Evolutionary conservation across 2,888 invertebrate genomes (phyloP).

Genomic region (Aphodius granarius): DNA sequence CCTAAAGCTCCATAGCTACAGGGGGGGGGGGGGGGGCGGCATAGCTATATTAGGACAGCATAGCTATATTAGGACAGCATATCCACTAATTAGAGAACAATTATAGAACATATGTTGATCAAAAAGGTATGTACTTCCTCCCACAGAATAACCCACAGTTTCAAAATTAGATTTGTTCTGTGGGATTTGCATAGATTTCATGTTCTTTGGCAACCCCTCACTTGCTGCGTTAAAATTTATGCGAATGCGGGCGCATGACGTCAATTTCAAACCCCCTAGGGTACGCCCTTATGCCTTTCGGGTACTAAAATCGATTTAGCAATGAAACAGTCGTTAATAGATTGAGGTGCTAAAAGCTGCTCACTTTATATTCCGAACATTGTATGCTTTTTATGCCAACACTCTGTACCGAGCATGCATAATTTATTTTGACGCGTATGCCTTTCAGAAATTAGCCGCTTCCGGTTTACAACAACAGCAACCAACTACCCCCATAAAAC

Average conservation of each 20-base stretch:
- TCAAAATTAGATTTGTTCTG: background rate
- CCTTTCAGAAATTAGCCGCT: slow-evolving; percentile 6
- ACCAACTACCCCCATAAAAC: slow-evolving; percentile 9
- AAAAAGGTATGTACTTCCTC: too few relatives aligned
- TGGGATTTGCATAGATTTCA: background rate
- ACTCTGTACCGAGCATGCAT: background rate
- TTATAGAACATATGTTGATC: too few relatives aligned
- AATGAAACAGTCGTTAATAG: slow-evolving; percentile 15
- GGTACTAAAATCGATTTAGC: slow-evolving; percentile 5
- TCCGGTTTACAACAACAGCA: slow-evolving; percentile 13
- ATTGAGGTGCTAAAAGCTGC: background rate
- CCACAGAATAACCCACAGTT: background rate
- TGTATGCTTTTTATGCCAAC: slow-evolving; percentile 12
- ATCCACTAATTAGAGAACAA: too few relatives aligned
- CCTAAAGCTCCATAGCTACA: too few relatives aligned
- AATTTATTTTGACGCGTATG: slow-evolving; percentile 14
- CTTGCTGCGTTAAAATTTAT: background rate
- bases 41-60: too few relatives aligned
- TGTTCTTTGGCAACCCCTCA: background rate
- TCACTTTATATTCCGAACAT: slow-evolving; percentile 12
- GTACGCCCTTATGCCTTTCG: background rate
- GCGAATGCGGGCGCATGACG: background rate
- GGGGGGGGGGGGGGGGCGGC: too few relatives aligned
- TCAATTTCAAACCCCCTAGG: background rate
- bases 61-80: too few relatives aligned